Evolutionary conservation across 37 sponge, comb jelly and placozoan species (phyloP).

Genomic region (Petrosia ficiformis): DNA sequence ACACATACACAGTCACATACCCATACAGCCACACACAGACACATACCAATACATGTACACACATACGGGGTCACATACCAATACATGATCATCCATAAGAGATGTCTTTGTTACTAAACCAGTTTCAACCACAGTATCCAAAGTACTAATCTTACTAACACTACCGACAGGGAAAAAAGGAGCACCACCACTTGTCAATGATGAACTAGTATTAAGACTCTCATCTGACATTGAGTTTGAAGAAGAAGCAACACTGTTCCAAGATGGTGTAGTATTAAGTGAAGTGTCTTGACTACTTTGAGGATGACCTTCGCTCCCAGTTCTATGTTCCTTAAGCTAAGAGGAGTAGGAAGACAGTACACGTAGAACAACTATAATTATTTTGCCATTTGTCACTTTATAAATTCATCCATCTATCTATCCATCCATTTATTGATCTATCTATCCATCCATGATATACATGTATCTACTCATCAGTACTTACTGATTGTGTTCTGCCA

Average conservation of each 20-base stretch:
- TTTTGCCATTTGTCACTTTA: too few relatives aligned
- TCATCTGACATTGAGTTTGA: conserved; percentile 3
- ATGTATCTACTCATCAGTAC: not conserved
- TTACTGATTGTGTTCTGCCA: conserved; percentile 18
- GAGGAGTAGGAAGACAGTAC: not conserved
- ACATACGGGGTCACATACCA: not conserved
- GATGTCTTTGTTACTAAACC: not conserved
- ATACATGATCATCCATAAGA: not conserved
- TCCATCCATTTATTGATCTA: too few relatives aligned
- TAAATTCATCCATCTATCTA: too few relatives aligned
- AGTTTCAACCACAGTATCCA: not conserved
- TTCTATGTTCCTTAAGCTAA: not conserved
- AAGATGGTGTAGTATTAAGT: conserved; percentile 1
- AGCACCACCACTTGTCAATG: not conserved
- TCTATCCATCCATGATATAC: too few relatives aligned
- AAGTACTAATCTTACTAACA: not conserved
- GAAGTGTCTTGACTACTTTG: conserved; percentile 11
- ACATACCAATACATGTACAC: not conserved
- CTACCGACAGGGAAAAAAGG: not conserved
- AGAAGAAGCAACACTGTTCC: conserved; percentile 3
- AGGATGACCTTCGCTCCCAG: not conserved
- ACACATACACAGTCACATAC: not conserved
- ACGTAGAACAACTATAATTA: too few relatives aligned
- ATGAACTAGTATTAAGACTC: conserved; percentile 6
- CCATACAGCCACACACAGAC: not conserved